Conservation (phyloP, 1,140 invertebrate genomes). For the Zaprionus lachaisei region DNA sequence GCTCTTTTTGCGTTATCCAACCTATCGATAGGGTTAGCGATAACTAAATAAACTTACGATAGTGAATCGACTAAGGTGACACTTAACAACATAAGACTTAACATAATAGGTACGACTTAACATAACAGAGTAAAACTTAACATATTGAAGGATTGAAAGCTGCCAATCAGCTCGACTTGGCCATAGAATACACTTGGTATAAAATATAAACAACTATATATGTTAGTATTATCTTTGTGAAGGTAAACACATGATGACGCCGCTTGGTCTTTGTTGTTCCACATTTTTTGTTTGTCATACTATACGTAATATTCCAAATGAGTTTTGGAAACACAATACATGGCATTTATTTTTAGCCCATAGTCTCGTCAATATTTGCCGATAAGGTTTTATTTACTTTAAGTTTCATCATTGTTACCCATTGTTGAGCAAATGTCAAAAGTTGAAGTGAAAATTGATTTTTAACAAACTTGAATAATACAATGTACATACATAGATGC, state of each 20-base stretch:
- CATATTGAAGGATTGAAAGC: too few relatives aligned
- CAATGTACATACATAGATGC: not conserved
- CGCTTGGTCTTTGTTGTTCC: constrained; percentile 31
- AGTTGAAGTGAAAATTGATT: constrained; percentile 5
- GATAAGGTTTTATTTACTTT: constrained; percentile 25
- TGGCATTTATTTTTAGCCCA: constrained; percentile 36
- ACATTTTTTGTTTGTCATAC: constrained; percentile 14
- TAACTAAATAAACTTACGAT: too few relatives aligned
- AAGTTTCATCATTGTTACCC: constrained; percentile 1
- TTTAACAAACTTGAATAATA: constrained; percentile 4
- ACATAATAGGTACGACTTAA: too few relatives aligned
- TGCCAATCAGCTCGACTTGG: not conserved
- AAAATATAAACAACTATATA: not conserved
- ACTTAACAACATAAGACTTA: too few relatives aligned
- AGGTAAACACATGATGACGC: not conserved
- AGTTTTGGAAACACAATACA: constrained; percentile 36
- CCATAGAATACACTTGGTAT: not conserved
- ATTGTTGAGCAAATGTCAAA: not conserved
- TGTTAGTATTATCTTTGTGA: not conserved
- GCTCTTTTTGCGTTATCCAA: too few relatives aligned
- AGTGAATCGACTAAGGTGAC: too few relatives aligned
- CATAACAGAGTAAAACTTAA: too few relatives aligned
- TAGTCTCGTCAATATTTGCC: constrained; percentile 33
- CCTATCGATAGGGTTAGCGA: too few relatives aligned
- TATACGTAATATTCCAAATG: constrained; percentile 43